Base-by-base conservation (phyloP, 2,888 invertebrate genomes). In the Caenorhabditis sinica region DNA sequence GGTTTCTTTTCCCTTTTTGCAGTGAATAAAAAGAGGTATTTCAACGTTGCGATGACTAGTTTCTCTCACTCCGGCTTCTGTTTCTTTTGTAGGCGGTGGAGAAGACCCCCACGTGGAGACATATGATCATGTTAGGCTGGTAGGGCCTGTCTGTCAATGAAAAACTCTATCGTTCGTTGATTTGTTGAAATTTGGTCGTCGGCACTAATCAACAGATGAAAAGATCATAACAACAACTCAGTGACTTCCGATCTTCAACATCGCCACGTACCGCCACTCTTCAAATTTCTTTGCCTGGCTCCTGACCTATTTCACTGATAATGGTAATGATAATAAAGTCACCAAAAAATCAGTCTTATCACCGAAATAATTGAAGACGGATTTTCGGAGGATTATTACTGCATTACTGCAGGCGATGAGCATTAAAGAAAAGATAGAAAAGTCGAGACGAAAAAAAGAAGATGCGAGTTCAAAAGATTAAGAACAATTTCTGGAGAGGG, bases 131-230 rank as follows among this genome's bases (percentile, higher is more conserved):
- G 66, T 73, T 72, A 80, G 63, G 80, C 51, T 23, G 61, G 53
- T 20, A n/a, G 5, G 49, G 49, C 15, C 30, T 53, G 72, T 43
- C 56, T 79, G 79, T 80, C 80, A 80, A 80, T 80, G 80, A 80
- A 80, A 80, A 40, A 72, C 58, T 69, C 56, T 58, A 53, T 80
- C 72, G 80, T 80, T 80, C 72, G 80, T 72, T 80, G 80, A 80
- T 72, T 72, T 58, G 56, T 80, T 72, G 72, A 72, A 80, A 66
- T 72, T 80, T 73, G 58, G 66, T 60, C 71, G 61, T 61, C 65
- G 63, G 40, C 6, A 49, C 49, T 63, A 71, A 79, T 53, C 71
- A 66, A 30, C 72, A 80, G 72, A 80, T 80, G 72, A 49, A 72
- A 80, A 80, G 72, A 80, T 80, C 80, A 73, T 65, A 17, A 69